Evolutionary conservation across 2,113 vertebrate genomes (phyloP).

Genomic region (Hiodon alosoides): DNA sequence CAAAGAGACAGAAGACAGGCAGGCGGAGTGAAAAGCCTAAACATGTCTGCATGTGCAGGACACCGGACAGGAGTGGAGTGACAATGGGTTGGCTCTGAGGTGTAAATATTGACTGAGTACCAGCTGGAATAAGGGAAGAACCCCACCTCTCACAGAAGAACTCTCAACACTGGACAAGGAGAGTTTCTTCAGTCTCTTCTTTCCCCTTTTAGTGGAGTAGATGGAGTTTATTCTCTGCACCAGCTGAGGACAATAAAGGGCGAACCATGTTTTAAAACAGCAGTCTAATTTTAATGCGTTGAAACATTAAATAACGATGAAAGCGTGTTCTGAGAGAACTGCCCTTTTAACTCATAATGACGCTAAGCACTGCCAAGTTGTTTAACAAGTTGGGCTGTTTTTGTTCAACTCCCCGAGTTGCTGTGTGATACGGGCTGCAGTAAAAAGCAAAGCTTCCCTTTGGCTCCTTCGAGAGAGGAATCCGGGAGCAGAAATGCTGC

Average conservation of each 20-base stretch:
- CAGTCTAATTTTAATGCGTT: background rate
- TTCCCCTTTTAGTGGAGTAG: constrained; percentile 95
- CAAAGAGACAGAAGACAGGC: no score
- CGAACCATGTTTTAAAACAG: constrained; percentile 23
- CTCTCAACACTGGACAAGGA: constrained; percentile 88
- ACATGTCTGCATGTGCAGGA: background rate
- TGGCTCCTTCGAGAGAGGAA: no score
- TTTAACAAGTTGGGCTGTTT: background rate
- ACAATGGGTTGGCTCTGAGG: background rate
- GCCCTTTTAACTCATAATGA: background rate
- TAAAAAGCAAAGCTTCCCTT: constrained; percentile 21
- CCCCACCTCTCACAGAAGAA: constrained; percentile 80
- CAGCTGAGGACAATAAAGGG: constrained; percentile 65
- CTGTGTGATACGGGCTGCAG: constrained; percentile 15
- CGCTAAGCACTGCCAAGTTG: background rate
- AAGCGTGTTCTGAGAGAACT: background rate
- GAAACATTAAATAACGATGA: background rate
- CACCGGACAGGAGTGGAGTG: background rate
- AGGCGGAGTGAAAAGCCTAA: background rate
- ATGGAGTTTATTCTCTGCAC: constrained; percentile 98
- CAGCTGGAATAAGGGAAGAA: constrained; percentile 23
- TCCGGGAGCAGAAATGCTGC: no score
- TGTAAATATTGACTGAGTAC: background rate
- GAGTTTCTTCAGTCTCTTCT: constrained; percentile 94
- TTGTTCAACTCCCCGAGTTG: background rate